Base-by-base conservation (phyloP, 2,113 vertebrate genomes). In the Hymenochirus boettgeri region DNA sequence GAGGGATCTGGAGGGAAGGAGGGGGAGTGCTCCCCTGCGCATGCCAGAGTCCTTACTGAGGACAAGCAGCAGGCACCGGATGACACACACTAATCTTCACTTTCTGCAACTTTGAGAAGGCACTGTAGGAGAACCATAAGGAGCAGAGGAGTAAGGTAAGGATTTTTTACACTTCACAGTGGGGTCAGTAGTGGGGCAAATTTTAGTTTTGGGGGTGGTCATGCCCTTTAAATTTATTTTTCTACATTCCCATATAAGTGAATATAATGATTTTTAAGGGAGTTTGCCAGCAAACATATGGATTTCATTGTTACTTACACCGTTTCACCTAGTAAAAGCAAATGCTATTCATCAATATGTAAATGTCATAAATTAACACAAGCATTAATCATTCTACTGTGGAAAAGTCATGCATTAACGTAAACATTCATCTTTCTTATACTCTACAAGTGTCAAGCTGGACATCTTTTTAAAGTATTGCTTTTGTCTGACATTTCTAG, bases 311-410 rank as follows among this genome's bases (percentile, higher is more conserved):
- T 75, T 82, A 75, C 75, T 79, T 77, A 72, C 59, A 77, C 69
- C 75, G 71, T 74, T 77, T 81, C 47, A 77, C 77, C 80, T 75
- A 76, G 70, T 67, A 76, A 77, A n/a, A 76, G 80, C 73, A 74
- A 78, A 80, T 77, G 79, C 78, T 78, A 85, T 84, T 84, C 77
- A 84, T 83, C 83, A 83, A 82, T 75, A 80, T 54, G 78, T 78
- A 81, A 78, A 80, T 75, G 73, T 73, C 74, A 80, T 77, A 76
- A 76, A 85, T 82, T 80, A 84, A 83, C 72, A 73, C 73, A 82
- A 81, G 71, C 82, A 81, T 84, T 81, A 75, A 83, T 84, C 80
- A 83, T 78, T 76, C 76, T 83, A 80, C 81, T 84, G 79, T 54
- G 78, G 76, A 81, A 78, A 80, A 76, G 72, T 73, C 75, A 78